phyloP scores from a whole-genome alignment of 2,113 vertebrate species.

The Phoxinus phoxinus region DNA sequence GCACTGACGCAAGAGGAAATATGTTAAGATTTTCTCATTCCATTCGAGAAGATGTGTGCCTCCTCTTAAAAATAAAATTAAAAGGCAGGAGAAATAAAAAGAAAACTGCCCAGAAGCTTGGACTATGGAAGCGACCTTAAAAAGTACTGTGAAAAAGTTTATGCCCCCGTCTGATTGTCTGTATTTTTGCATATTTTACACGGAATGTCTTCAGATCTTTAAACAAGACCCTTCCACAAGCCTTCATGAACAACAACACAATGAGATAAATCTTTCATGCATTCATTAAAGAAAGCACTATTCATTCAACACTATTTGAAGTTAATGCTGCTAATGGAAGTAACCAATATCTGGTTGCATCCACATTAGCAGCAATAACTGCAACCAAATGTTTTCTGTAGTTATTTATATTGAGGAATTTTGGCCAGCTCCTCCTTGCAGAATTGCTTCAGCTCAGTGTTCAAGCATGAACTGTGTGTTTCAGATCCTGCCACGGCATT shows the following conservation, averaged over 20 bases:
- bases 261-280: neutral
- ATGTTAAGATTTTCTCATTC: neutral
- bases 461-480: neutral
- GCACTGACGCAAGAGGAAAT: neutral
- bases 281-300: neutral
- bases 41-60: neutral
- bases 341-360: constrained; percentile 8
- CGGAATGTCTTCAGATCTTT: neutral
- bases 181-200: neutral
- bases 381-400: constrained; percentile 3
- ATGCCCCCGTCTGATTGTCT: neutral
- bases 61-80: neutral
- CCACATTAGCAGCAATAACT: constrained; percentile 21
- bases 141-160: neutral
- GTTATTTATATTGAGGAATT: constrained; percentile 15
- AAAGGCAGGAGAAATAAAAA: neutral
- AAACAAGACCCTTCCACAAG: neutral
- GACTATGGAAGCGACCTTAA: too few species aligned
- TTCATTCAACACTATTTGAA: neutral
- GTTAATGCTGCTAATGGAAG: neutral
- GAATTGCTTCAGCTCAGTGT: neutral
- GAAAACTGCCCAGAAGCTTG: neutral
- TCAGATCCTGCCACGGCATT: neutral
- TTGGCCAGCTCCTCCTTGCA: neutral
- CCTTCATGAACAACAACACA: neutral